These are phyloP conservation scores for Oithona nana DNA, from an alignment of 2,888 invertebrate genomes.

Conservation along the genomic window DNA sequence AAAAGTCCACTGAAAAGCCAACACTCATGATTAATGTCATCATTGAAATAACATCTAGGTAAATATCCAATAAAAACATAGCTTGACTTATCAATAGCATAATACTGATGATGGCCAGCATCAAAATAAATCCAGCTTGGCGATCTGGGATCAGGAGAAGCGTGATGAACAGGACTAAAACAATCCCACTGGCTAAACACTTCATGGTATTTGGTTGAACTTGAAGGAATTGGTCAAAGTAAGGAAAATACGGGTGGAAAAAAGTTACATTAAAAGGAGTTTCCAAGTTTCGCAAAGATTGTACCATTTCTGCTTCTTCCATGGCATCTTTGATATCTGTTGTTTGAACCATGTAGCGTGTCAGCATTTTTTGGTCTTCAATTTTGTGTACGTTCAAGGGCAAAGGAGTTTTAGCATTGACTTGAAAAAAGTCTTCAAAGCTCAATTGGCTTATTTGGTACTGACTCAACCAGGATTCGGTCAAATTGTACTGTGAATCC, in stretches of 20 bases:
- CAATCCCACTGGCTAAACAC: slow-evolving; percentile 28
- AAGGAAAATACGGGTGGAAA: slow-evolving; percentile 20
- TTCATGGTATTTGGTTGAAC: slow-evolving; percentile 24
- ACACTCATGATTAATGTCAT: slow-evolving; percentile 31
- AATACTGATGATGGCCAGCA: slow-evolving; percentile 27
- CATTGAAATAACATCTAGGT: slow-evolving; percentile 29
- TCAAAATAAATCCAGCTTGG: slow-evolving; percentile 29
- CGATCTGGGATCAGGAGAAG: slow-evolving; percentile 29
- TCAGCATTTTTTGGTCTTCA: neutral
- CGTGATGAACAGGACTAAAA: slow-evolving; percentile 29
- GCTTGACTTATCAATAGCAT: slow-evolving; percentile 30
- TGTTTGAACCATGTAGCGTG: slow-evolving; percentile 1
- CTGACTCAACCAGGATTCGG: neutral
- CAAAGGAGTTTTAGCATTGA: neutral
- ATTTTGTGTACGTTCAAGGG: neutral
- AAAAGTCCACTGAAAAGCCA: slow-evolving; percentile 31
- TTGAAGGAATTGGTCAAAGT: slow-evolving; percentile 22
- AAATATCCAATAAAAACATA: slow-evolving; percentile 31
- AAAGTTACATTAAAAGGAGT: slow-evolving; percentile 22
- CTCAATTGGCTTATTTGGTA: neutral
- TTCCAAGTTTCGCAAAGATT: neutral
- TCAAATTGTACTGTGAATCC: neutral
- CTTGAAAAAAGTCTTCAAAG: neutral
- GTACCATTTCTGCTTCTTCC: slow-evolving; percentile 5
- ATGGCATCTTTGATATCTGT: neutral